Evolutionary conservation across 2,888 invertebrate species (phyloP).

Genomic region (Polymixis lichenea): DNA sequence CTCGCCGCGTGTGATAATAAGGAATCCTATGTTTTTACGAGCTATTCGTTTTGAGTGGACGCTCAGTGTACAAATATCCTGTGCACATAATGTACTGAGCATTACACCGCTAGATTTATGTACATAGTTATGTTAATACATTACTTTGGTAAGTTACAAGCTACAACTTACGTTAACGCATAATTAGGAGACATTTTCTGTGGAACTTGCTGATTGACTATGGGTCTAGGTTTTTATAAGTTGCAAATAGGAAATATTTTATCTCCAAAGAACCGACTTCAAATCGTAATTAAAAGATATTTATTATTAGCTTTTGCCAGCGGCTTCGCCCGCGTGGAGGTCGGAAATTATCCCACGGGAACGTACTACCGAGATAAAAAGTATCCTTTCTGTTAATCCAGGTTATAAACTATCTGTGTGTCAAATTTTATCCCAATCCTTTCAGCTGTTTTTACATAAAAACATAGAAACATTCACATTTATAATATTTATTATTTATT

Average conservation of each 20-base stretch:
- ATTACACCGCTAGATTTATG: constrained; percentile 49
- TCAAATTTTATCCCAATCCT: too few species aligned
- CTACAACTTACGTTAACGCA: background rate
- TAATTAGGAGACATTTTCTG: constrained; percentile 8
- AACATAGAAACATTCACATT: too few species aligned
- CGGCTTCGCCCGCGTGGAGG: too few species aligned
- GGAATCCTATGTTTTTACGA: constrained; percentile 59
- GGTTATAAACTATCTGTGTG: too few species aligned
- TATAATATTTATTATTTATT: too few species aligned
- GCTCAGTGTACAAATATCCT: constrained; percentile 61
- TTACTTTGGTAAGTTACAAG: constrained; percentile 19
- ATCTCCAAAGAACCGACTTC: too few species aligned
- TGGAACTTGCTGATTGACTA: background rate
- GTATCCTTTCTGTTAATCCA: too few species aligned
- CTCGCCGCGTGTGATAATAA: constrained; percentile 36
- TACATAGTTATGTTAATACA: constrained; percentile 53
- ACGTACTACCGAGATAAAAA: too few species aligned
- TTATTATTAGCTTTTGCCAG: too few species aligned
- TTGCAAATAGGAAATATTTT: background rate
- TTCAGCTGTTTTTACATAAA: too few species aligned
- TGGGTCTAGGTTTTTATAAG: background rate
- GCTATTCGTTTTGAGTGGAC: constrained; percentile 51
- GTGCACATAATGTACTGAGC: constrained; percentile 21
- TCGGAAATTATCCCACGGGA: too few species aligned
- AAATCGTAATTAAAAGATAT: too few species aligned